phyloP scores from a whole-genome alignment of 2,888 invertebrate genomes.

The Catocala sponsa region DNA sequence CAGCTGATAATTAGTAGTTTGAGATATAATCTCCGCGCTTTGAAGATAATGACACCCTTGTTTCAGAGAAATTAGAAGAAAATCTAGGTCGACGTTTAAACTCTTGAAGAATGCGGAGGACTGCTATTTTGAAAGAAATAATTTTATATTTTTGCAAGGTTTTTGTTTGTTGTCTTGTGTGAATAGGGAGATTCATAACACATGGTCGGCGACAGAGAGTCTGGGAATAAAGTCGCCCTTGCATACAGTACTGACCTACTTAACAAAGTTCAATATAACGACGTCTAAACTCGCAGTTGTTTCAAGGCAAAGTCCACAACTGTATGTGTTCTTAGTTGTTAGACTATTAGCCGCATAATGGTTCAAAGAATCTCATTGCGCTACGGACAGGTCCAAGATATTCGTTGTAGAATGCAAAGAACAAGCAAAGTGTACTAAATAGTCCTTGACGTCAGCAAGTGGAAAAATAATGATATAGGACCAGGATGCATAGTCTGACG shows the following conservation, averaged over 20 bases:
- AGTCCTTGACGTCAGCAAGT: no score
- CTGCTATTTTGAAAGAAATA: no score
- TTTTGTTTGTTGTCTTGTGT: not conserved
- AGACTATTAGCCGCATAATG: no score
- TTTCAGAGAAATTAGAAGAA: slow-evolving; percentile 24
- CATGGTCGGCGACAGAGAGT: not conserved
- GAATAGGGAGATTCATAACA: not conserved
- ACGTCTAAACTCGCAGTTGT: not conserved
- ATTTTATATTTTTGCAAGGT: not conserved
- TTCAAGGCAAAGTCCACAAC: not conserved
- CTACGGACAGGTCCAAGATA: no score
- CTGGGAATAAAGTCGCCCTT: not conserved
- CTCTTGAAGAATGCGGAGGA: not conserved
- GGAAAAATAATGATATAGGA: no score
- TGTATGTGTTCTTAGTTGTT: no score
- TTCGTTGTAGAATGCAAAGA: no score
- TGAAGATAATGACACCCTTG: slow-evolving; percentile 33
- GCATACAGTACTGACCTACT: no score
- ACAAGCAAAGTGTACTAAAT: no score
- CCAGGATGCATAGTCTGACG: no score
- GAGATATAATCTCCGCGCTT: slow-evolving; percentile 39
- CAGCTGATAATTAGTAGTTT: slow-evolving; percentile 38
- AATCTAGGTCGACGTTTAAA: slow-evolving; percentile 22
- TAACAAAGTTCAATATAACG: no score
- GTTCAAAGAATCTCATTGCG: no score